A percentile compares a stretch with the other conserved stretches of the same genome.
Evolutionary conservation across 2,113 vertebrate genomes (phyloP).

Genomic region (Phodopus roborovskii): DNA sequence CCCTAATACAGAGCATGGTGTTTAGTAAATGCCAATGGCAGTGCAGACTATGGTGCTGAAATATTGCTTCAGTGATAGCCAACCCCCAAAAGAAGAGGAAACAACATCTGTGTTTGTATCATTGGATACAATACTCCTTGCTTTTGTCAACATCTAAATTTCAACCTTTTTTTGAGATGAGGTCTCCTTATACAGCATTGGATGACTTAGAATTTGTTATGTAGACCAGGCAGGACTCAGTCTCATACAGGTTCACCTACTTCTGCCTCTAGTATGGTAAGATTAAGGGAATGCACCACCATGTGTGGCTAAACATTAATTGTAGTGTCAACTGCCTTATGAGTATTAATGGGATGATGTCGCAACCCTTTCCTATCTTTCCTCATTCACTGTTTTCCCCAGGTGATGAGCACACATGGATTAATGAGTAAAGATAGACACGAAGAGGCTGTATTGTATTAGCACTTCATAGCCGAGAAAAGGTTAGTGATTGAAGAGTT

Average conservation of each 20-base stretch:
- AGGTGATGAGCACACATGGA: not conserved
- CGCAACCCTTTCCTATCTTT: not conserved
- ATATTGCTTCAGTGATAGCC: too few relatives aligned
- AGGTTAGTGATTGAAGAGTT: not conserved
- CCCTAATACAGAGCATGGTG: not conserved
- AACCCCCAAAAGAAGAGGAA: not conserved
- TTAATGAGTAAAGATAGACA: not conserved
- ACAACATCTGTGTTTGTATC: not conserved
- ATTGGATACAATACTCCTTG: not conserved
- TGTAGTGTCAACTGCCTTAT: not conserved
- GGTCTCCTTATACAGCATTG: not conserved
- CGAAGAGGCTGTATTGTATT: not conserved
- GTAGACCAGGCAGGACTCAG: not conserved
- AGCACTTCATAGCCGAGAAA: not conserved
- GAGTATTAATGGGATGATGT: not conserved
- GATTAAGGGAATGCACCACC: not conserved
- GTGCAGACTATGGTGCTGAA: not conserved
- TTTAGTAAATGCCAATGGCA: accelerated
- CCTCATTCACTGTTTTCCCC: not conserved
- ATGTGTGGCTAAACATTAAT: not conserved
- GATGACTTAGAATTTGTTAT: not conserved
- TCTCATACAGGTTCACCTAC: too few relatives aligned
- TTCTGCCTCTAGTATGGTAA: not conserved
- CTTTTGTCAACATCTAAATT: not conserved
- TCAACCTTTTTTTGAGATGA: not conserved